Evolutionary conservation across 2,888 invertebrate species (phyloP), one percentile per base, ranked within the genome.

Genomic region (Mesoligia furuncula): DNA sequence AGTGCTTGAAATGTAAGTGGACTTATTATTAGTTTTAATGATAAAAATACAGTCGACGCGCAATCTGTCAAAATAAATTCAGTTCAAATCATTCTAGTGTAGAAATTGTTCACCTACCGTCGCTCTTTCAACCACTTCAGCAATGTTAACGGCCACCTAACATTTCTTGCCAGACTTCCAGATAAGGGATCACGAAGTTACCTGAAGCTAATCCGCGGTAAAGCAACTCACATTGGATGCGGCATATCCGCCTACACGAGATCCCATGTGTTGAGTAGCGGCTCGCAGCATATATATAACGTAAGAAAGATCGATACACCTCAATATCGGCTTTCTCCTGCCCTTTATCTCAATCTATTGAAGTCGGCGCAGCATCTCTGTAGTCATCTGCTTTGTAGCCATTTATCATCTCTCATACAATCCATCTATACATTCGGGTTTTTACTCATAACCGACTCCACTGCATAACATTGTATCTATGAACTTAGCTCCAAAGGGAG

Each of bases 141-240:
- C 61, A 20, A 62, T 20, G 11, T 70, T 20, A 48, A 66, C 39
- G 2, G 20, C 5, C 1, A 7, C 0, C 1, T 59, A 0, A 27
- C 17, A 27, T 61, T 51, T 65, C 2, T 61, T 27, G 1, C 2
- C 45, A 83, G 83, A 15, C 57, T 85, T 59, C 45, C 72, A 48
- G 39, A 77, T 20, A 72, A 72, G 31, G 73, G 66, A 5, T 61
- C 76, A 24, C 73, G 70, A n/a, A 69, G 67, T 42, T 85, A 83
- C 54, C 39, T 85, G 13, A 79, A 83, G 13, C 45, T 79, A 0
- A 77, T 85, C 4, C 75, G 59, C 4, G 86, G 79, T 8, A 70
- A 51, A 66, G 79, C 84, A 39, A 85, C 84, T 9, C 84, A 85
- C 45, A 86, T 85, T 17, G 84, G 84, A 31, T 85, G 84, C 17